phyloP scores from a whole-genome alignment of 2,113 vertebrate genomes.

The Vulpes vulpes region DNA sequence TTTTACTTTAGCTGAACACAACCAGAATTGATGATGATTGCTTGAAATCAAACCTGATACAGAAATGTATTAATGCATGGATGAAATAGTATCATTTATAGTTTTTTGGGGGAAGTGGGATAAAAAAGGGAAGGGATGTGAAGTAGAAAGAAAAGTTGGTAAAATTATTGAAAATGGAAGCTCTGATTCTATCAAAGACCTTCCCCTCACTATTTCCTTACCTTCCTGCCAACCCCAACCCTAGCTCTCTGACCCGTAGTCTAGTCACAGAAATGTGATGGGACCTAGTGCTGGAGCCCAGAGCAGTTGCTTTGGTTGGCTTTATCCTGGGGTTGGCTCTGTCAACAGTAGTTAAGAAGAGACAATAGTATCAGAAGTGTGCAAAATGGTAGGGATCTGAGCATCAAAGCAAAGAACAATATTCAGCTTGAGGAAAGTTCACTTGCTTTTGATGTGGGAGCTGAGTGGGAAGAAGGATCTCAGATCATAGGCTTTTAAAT shows the following conservation, averaged over 20 bases:
- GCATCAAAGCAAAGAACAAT: not conserved
- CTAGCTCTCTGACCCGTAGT: not conserved
- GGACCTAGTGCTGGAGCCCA: not conserved
- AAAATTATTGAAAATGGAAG: not conserved
- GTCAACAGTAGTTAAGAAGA: conserved; percentile 21
- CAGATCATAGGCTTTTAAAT: conserved; percentile 1
- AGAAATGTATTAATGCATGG: not conserved
- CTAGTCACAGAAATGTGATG: not conserved
- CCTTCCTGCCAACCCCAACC: not conserved
- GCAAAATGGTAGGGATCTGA: not conserved
- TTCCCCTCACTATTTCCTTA: not conserved
- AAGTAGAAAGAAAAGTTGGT: not conserved
- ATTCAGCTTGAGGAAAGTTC: conserved; percentile 3
- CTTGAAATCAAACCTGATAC: not conserved
- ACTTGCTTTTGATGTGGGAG: not conserved
- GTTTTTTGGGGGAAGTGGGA: not conserved
- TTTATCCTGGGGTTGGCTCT: not conserved
- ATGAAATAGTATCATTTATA: not conserved
- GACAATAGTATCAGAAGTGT: not conserved
- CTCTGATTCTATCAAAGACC: not conserved
- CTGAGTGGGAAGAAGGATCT: not conserved
- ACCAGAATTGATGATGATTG: not conserved
- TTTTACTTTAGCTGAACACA: not conserved
- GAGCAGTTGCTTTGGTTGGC: not conserved
- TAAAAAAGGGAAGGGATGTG: not conserved